Percentiles rank a stretch among this genome's conserved stretches.
Conservation (phyloP, 2,113 vertebrate species). For the Pelusios castaneus region DNA sequence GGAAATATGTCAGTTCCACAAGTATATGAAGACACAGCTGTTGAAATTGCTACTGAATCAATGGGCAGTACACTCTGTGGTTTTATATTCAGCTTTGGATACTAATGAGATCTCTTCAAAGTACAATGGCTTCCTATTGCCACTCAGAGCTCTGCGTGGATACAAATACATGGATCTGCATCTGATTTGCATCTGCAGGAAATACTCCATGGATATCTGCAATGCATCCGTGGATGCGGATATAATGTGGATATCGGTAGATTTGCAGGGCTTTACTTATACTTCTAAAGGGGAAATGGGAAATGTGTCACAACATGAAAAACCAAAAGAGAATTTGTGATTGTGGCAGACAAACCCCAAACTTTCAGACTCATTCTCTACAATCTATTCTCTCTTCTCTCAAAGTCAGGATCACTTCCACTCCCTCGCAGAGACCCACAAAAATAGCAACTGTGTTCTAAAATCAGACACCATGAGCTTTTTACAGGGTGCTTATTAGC, state of each 20-base stretch:
- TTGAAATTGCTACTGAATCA: not conserved
- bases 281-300: not conserved
- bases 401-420: fast-evolving
- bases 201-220: too few species aligned
- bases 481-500: not conserved
- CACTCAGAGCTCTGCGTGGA: too few species aligned
- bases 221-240: too few species aligned
- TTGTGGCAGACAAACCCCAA: not conserved
- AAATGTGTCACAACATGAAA: not conserved
- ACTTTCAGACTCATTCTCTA: not conserved
- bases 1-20: not conserved
- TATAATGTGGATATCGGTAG: too few species aligned
- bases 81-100: not conserved
- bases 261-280: too few species aligned
- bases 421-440: not conserved
- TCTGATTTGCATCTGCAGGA: too few species aligned
- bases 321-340: not conserved
- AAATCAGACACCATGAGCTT: not conserved
- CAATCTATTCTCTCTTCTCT: not conserved
- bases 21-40: not conserved
- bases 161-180: too few species aligned
- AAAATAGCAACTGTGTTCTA: not conserved
- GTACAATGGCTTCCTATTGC: not conserved
- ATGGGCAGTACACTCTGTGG: not conserved
- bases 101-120: not conserved